Evolutionary conservation across 2,797 vertebrate species (phyloP), one percentile per base, ranked within the genome.

Genomic region (Eulemur coronatus): DNA sequence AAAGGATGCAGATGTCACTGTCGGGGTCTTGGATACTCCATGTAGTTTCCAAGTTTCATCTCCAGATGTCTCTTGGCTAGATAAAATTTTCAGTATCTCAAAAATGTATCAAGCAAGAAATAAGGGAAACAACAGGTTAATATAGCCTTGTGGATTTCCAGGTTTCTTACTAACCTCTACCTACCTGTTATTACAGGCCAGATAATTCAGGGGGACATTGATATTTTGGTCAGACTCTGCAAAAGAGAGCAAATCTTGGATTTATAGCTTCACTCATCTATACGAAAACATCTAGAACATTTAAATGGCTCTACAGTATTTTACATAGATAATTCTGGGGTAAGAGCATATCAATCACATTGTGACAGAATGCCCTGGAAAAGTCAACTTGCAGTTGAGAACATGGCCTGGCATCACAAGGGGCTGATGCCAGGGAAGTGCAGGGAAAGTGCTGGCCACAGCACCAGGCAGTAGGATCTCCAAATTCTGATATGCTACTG

Each of bases 21-120:
- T 1, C 2, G 17, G 52, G 63, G 22, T 41, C 65, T 41, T 84
- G 76, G 30, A 7, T 38, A 35, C 22, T 84, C 95, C 46, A 70
- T 41, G 22, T 50, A n/a, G 52, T 33, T 73, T 80, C 75, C 63
- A 59, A 48, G 28, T 89, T 88, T 92, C 67, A 76, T 91, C 59
- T 86, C 75, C 20, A 28, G 24, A 33, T 94, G 75, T 28, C 65
- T 95, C 86, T 61, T 14, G 9, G 50, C n/a, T 43, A 79, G 33
- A 79, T 75, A 86, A 75, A 84, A 75, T 43, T 69, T 96, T 85
- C 26, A 88, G 43, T 69, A 30, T 43, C 76, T 93, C 78, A 94
- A 92, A 91, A 89, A n/a, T 11, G 2, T 43, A 65, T 55, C 65
- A 79, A 84, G 75, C 69, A 72, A 52, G 52, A 95, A 94, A 69